A percentile compares a stretch with the other conserved stretches of the same genome.
phyloP scores from a whole-genome alignment of 2,888 invertebrate genomes.

The Dryobotodes eremita region DNA sequence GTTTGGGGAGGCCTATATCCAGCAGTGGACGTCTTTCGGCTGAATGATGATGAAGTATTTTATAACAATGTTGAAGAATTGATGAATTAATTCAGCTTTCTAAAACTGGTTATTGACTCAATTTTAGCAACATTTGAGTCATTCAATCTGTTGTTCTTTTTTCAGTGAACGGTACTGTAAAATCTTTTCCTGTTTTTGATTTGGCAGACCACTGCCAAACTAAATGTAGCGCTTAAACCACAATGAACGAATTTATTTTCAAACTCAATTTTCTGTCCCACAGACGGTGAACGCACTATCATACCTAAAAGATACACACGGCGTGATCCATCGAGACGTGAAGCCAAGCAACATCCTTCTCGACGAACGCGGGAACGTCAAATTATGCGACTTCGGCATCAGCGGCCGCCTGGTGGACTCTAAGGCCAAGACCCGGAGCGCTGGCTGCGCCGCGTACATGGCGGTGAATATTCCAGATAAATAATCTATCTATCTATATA shows the following conservation, averaged over 20 bases:
- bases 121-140: background rate
- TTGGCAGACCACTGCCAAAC: background rate
- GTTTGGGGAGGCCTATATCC: background rate
- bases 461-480: constrained; percentile 92
- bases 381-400: constrained; percentile 99
- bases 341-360: constrained; percentile 99
- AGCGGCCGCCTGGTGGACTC: constrained; percentile 99
- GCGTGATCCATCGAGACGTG: constrained; percentile 99
- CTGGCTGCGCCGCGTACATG: constrained; percentile 99
- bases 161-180: too few species aligned
- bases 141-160: background rate
- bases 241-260: background rate
- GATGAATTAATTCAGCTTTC: background rate
- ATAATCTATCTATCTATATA: too few species aligned
- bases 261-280: constrained; percentile 17
- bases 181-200: background rate
- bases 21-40: background rate
- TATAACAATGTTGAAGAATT: background rate
- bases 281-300: constrained; percentile 98
- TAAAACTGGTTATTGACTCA: too few species aligned
- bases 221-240: background rate
- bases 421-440: constrained; percentile 98
- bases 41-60: background rate
- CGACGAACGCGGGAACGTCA: constrained; percentile 98
- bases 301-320: constrained; percentile 99